Conservation (phyloP, 2,888 invertebrate species). For the Spicauda simplicius region DNA sequence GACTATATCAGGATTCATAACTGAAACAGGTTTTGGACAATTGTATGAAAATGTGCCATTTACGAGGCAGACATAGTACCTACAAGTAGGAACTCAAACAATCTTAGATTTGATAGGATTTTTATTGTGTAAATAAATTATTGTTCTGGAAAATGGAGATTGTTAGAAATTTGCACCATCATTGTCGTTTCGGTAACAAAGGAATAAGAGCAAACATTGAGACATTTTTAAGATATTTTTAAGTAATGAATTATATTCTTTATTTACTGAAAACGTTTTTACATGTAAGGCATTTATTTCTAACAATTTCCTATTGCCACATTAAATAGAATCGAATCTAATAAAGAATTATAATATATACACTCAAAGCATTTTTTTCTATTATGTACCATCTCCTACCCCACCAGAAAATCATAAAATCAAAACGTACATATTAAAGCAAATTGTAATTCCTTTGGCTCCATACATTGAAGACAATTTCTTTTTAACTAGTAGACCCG, state of each 20-base stretch:
- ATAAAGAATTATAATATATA: slow-evolving; percentile 13
- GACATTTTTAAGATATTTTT: too few relatives aligned
- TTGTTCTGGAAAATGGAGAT: slow-evolving; percentile 9
- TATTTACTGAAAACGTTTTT: neutral
- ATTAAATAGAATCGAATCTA: slow-evolving; percentile 6
- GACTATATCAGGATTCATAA: slow-evolving; percentile 42
- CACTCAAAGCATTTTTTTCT: neutral
- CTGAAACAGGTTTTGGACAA: slow-evolving; percentile 49
- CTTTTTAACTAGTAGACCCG: too few relatives aligned
- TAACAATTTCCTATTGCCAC: slow-evolving; percentile 13
- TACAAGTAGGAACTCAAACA: slow-evolving; percentile 44
- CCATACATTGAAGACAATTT: too few relatives aligned
- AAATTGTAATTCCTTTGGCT: too few relatives aligned
- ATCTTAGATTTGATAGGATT: slow-evolving; percentile 9
- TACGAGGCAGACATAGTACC: slow-evolving; percentile 62
- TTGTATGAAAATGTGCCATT: slow-evolving; percentile 69
- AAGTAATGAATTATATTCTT: too few relatives aligned
- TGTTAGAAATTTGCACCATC: slow-evolving; percentile 12
- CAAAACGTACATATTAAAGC: too few relatives aligned
- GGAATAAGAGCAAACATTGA: too few relatives aligned
- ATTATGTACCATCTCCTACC: too few relatives aligned
- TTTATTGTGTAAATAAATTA: slow-evolving; percentile 19
- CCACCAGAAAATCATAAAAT: too few relatives aligned
- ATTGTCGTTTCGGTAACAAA: too few relatives aligned
- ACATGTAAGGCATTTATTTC: neutral